Evolutionary conservation across 2,888 invertebrate species (phyloP).

Genomic region (Euspilapteryx auroguttella): DNA sequence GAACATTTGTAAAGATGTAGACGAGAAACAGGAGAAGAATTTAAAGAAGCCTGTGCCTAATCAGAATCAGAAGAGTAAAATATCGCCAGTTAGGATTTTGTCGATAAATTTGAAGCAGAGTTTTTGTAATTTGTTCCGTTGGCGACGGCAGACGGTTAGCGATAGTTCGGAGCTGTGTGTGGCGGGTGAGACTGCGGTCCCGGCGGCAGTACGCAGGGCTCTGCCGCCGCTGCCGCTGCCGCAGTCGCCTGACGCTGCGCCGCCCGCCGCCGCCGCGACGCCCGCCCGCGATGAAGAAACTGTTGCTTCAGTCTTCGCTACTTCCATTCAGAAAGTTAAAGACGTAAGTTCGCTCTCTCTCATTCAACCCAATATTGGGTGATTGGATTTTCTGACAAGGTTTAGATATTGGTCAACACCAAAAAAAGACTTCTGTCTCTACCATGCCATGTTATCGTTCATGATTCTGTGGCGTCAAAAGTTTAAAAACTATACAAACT

Average conservation of each 20-base stretch:
- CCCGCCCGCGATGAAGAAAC: conserved; percentile 38
- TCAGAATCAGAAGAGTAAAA: conserved; percentile 54
- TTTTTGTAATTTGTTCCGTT: conserved; percentile 82
- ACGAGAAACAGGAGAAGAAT: conserved; percentile 44
- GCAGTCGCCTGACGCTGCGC: conserved; percentile 45
- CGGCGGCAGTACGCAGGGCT: conserved; percentile 17
- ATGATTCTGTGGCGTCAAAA: no score
- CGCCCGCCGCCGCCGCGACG: conserved; percentile 30
- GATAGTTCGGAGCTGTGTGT: conserved; percentile 21
- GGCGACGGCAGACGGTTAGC: conserved; percentile 37
- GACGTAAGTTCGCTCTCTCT: conserved; percentile 67
- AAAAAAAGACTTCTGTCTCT: no score
- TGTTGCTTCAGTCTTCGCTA: conserved; percentile 79
- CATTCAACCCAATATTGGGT: no score
- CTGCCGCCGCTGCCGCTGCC: conserved; percentile 33
- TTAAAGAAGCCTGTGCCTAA: conserved; percentile 18
- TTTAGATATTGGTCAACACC: no score
- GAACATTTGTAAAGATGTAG: conserved; percentile 26
- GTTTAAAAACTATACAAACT: no score
- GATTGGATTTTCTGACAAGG: no score
- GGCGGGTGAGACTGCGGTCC: conserved; percentile 23
- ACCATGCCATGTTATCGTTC: no score
- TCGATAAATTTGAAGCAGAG: conserved; percentile 81
- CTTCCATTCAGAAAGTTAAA: conserved; percentile 91
- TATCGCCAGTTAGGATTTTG: conserved; percentile 67